Percentiles rank a stretch among this genome's conserved stretches.
Evolutionary conservation across 1,140 invertebrate species (phyloP).

Genomic region (Anastatus disparis): DNA sequence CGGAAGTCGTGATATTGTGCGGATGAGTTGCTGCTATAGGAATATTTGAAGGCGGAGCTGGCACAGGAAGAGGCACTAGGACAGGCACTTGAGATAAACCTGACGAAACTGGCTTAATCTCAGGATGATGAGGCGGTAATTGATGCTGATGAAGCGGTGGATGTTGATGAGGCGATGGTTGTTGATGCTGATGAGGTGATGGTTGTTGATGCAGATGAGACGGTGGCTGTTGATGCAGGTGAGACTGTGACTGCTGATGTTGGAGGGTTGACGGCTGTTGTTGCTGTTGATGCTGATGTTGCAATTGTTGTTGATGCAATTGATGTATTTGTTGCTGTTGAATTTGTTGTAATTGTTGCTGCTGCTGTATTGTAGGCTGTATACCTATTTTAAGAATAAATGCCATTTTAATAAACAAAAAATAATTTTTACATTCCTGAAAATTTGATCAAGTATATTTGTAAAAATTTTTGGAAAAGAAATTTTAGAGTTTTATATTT

Average conservation of each 20-base stretch:
- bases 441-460: too few relatives aligned
- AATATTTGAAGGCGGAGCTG: slow-evolving; percentile 41
- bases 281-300: slow-evolving; percentile 17
- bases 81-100: slow-evolving; percentile 50
- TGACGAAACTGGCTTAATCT: slow-evolving; percentile 23
- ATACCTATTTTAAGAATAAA: slow-evolving; percentile 18
- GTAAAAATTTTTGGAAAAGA: too few relatives aligned
- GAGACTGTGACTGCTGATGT: slow-evolving; percentile 3
- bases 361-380: slow-evolving; percentile 21
- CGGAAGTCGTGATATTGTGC: slow-evolving; percentile 43
- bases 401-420: too few relatives aligned
- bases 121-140: slow-evolving; percentile 12
- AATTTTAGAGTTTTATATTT: too few relatives aligned
- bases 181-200: slow-evolving; percentile 1
- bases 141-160: neutral
- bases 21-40: neutral
- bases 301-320: slow-evolving; percentile 13
- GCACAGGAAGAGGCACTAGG: slow-evolving; percentile 50
- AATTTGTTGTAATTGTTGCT: slow-evolving; percentile 10
- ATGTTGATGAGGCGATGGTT: slow-evolving; percentile 3
- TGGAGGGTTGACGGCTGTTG: too few relatives aligned
- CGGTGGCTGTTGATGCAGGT: neutral
- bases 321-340: slow-evolving; percentile 20
- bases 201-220: neutral
- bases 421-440: too few relatives aligned